phyloP scores from a whole-genome alignment of 2,888 invertebrate genomes.

The Cantharis lateralis region DNA sequence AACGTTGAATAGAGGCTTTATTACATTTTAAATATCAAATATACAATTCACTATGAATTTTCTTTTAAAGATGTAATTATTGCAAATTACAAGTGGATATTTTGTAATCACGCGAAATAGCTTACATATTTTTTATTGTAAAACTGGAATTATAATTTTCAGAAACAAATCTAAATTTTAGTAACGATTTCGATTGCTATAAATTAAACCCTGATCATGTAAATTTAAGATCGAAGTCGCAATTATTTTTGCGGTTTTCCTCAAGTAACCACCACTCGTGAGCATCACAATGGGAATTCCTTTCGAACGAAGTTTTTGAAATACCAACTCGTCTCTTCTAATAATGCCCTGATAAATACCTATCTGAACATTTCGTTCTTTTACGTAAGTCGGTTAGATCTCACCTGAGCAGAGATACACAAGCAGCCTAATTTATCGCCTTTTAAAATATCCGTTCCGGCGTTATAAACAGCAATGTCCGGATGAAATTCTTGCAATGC shows the following conservation, averaged over 20 bases:
- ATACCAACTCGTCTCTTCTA: slow-evolving; percentile 82
- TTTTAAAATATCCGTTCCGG: slow-evolving; percentile 85
- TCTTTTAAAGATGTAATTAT: too few species aligned
- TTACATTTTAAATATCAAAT: too few species aligned
- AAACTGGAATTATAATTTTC: too few species aligned
- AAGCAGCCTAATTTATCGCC: slow-evolving; percentile 79
- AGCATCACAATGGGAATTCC: slow-evolving; percentile 83
- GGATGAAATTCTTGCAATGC: slow-evolving; percentile 75
- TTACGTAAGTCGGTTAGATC: too few species aligned
- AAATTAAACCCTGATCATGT: slow-evolving; percentile 63
- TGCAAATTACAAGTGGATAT: too few species aligned
- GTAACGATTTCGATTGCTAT: slow-evolving; percentile 37
- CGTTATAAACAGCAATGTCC: slow-evolving; percentile 86
- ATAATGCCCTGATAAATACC: slow-evolving; percentile 75
- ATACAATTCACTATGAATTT: too few species aligned
- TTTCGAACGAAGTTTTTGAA: slow-evolving; percentile 66
- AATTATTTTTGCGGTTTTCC: slow-evolving; percentile 77
- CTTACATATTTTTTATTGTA: too few species aligned
- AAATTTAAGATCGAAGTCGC: slow-evolving; percentile 85
- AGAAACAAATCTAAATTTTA: slow-evolving; percentile 10
- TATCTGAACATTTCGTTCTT: neutral
- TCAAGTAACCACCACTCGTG: slow-evolving; percentile 85
- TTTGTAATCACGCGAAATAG: too few species aligned
- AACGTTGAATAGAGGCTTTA: too few species aligned
- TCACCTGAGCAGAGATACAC: slow-evolving; percentile 69